Evolutionary conservation across 1,140 invertebrate genomes (phyloP).

Genomic region (Conus betulinus): DNA sequence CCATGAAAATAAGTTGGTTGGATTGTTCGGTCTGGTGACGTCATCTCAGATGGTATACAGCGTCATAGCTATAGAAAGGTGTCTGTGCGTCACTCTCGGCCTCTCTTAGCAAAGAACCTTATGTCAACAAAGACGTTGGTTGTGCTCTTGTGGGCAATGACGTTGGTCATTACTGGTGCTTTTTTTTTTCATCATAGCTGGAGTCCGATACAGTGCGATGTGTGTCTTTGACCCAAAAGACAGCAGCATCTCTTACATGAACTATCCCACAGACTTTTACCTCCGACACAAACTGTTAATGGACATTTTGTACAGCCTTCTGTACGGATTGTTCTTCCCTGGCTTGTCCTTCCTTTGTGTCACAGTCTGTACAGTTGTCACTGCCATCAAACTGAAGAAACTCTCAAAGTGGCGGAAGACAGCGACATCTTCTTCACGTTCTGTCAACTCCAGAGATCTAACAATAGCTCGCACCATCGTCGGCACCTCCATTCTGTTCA

Average conservation of each 20-base stretch:
- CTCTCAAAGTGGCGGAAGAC: neutral
- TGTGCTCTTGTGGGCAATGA: no score
- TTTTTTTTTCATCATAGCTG: no score
- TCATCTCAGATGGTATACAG: no score
- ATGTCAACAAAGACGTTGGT: no score
- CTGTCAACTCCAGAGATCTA: neutral
- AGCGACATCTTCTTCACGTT: neutral
- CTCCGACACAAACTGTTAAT: neutral
- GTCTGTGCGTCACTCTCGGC: no score
- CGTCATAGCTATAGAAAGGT: no score
- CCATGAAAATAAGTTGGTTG: no score
- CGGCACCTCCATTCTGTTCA: neutral
- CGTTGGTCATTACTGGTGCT: no score
- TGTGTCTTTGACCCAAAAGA: neutral
- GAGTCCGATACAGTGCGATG: no score
- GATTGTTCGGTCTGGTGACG: no score
- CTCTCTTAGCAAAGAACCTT: no score
- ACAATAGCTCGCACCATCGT: neutral
- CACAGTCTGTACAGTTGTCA: neutral
- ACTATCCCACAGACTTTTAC: neutral
- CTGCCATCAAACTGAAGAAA: neutral
- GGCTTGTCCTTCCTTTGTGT: neutral
- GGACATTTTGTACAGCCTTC: neutral
- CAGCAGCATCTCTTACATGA: neutral
- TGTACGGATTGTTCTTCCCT: neutral